phyloP scores from a whole-genome alignment of 2,888 invertebrate genomes.

The Sphaerophoria taeniata region DNA sequence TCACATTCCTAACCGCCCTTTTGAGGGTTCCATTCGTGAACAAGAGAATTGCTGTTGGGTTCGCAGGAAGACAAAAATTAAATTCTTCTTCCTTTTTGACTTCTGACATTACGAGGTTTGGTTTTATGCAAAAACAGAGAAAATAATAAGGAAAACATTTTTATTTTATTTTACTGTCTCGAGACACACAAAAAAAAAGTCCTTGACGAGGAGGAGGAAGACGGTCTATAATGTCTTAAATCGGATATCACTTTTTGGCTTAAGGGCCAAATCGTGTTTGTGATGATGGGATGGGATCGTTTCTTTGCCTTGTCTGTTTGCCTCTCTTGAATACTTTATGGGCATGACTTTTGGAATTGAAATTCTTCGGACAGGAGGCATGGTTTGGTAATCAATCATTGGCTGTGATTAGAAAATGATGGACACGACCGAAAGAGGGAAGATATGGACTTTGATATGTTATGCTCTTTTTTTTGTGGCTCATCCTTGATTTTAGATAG shows the following conservation, averaged over 20 bases:
- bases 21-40: not conserved
- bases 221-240: constrained; percentile 42
- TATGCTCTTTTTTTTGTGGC: constrained; percentile 17
- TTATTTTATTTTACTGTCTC: constrained; percentile 60
- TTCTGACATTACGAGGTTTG: constrained; percentile 18
- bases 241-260: constrained; percentile 42
- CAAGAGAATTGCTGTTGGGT: not conserved
- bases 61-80: constrained; percentile 44
- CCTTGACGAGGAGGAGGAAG: constrained; percentile 12
- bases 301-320: not conserved
- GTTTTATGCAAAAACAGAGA: constrained; percentile 1
- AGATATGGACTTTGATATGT: not conserved
- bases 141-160: constrained; percentile 38
- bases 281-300: constrained; percentile 31
- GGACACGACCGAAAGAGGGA: constrained; percentile 46
- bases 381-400: constrained; percentile 65
- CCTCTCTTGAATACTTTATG: not conserved
- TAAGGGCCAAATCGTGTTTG: constrained; percentile 69
- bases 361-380: constrained; percentile 50
- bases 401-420: constrained; percentile 73
- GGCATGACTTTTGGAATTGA: constrained; percentile 47
- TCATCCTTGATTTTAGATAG: constrained; percentile 42
- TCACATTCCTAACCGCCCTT: constrained; percentile 34
- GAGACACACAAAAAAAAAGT: constrained; percentile 33
- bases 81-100: constrained; percentile 41